These are phyloP conservation scores for Trileptium ribeirensis DNA, from an alignment of 2,888 invertebrate species.

Conservation along the genomic window DNA sequence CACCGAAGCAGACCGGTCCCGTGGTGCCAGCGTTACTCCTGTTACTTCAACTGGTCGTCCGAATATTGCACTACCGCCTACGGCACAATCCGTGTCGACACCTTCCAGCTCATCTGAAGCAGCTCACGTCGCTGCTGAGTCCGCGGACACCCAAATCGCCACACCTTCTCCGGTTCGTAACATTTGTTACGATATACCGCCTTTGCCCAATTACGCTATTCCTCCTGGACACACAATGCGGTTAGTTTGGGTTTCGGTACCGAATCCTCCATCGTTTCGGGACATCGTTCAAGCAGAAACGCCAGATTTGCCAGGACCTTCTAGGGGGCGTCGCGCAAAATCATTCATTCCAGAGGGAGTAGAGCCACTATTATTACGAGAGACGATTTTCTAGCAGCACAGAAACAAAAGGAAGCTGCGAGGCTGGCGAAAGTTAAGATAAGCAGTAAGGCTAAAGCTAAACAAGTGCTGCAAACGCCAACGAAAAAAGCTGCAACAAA, in stretches of 20 bases:
- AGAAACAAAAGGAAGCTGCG: not conserved
- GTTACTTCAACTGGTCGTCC: too few relatives aligned
- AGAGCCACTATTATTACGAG: not conserved
- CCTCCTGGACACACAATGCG: not conserved
- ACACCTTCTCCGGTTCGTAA: not conserved
- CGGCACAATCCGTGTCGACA: too few relatives aligned
- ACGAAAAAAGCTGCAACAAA: too few relatives aligned
- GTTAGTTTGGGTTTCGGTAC: not conserved
- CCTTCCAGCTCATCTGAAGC: too few relatives aligned
- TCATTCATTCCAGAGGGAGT: not conserved
- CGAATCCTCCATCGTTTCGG: not conserved
- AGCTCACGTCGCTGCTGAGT: too few relatives aligned
- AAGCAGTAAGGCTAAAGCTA: not conserved
- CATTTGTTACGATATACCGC: not conserved
- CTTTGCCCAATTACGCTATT: not conserved
- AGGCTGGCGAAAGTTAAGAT: not conserved
- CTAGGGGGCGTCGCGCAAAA: not conserved
- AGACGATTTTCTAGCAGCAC: not conserved
- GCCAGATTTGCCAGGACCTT: not conserved
- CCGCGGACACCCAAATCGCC: too few relatives aligned
- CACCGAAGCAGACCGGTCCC: too few relatives aligned
- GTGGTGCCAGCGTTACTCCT: too few relatives aligned
- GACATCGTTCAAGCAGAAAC: too few relatives aligned
- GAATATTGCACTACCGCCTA: too few relatives aligned
- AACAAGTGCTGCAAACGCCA: not conserved